Conservation (phyloP, 2,797 vertebrate genomes). For the Poeciliopsis paucimaculata region DNA sequence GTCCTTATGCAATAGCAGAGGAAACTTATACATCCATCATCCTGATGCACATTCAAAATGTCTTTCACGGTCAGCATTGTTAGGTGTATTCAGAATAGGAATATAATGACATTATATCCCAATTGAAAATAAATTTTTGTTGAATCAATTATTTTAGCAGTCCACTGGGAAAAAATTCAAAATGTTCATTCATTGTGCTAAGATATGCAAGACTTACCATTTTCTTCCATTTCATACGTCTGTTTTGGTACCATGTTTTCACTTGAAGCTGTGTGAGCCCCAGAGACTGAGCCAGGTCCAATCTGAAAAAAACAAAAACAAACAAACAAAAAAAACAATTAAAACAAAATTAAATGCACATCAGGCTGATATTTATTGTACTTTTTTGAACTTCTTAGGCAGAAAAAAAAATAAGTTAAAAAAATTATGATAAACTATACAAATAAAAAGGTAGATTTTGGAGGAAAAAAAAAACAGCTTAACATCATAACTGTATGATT, state of each 20-base stretch:
- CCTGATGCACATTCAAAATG: not conserved
- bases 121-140: not conserved
- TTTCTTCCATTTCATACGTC: conserved; percentile 99
- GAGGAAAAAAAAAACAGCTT: not conserved
- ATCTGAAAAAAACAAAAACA: conserved; percentile 71
- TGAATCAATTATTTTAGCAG: not conserved
- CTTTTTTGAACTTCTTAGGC: not conserved
- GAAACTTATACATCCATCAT: not conserved
- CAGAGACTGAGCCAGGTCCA: conserved; percentile 94
- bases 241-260: conserved; percentile 99
- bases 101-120: not conserved
- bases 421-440: not conserved
- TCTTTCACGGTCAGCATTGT: not conserved
- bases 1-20: not conserved
- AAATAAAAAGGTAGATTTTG: not conserved
- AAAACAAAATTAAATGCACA: conserved; percentile 16
- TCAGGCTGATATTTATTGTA: conserved; percentile 11
- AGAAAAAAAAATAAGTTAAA: not conserved
- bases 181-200: not conserved
- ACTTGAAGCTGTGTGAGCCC: conserved; percentile 99
- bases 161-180: not conserved
- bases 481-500: not conserved
- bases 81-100: not conserved
- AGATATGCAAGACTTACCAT: conserved; percentile 80
- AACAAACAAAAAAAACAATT: conserved; percentile 39